These are phyloP conservation scores for Pipra filicauda DNA, from an alignment of 2,113 vertebrate species.

Conservation along the genomic window DNA sequence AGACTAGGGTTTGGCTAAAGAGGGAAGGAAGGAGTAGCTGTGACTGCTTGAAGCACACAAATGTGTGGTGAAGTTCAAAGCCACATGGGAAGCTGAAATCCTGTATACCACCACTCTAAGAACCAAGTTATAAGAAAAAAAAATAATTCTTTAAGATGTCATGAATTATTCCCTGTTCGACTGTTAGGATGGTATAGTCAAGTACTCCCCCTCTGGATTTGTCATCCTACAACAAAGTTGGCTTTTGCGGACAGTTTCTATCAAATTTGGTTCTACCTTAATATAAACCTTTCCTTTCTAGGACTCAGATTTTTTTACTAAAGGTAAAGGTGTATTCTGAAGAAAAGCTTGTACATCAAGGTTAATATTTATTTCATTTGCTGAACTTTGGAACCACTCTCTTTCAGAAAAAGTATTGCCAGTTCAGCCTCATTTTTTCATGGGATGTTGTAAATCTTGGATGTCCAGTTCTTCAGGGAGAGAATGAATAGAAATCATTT, in stretches of 20 bases:
- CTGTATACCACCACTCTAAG: neutral
- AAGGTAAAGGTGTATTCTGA: neutral
- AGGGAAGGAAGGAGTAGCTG: neutral
- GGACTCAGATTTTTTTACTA: neutral
- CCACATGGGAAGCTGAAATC: neutral
- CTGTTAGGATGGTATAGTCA: neutral
- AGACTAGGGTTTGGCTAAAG: neutral
- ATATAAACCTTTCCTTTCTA: neutral
- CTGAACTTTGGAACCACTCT: neutral
- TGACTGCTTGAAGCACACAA: neutral
- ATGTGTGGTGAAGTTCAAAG: neutral
- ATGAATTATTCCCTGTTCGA: neutral
- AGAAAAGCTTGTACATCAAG: neutral
- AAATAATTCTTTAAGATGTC: rapidly evolving
- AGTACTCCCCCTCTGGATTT: neutral
- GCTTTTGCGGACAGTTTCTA: neutral
- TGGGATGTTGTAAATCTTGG: neutral
- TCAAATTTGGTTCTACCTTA: neutral
- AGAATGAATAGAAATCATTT: neutral
- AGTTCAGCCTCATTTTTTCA: conserved; percentile 8
- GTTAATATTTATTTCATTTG: neutral
- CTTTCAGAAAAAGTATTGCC: neutral
- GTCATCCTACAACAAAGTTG: neutral
- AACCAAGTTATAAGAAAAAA: neutral
- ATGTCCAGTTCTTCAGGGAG: neutral